Conservation (phyloP, 2,113 vertebrate species). For the Percina caprodes region DNA sequence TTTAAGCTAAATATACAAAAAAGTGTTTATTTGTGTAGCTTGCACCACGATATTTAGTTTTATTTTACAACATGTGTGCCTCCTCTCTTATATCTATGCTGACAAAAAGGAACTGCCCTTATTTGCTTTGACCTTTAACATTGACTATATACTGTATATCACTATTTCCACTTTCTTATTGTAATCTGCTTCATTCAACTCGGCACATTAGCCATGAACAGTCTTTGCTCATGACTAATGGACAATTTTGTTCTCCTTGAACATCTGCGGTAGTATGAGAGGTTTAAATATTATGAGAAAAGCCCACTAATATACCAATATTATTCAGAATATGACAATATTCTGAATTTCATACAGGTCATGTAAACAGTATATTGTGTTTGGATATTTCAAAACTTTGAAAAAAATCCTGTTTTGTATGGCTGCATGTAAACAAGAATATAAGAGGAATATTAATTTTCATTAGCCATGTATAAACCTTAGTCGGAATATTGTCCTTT, state of each 20-base stretch:
- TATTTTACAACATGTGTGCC: background rate
- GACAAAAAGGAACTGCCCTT: slow-evolving; percentile 5
- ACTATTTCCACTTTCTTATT: background rate
- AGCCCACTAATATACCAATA: background rate
- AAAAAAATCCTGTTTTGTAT: too few species aligned
- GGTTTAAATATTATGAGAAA: background rate
- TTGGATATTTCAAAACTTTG: too few species aligned
- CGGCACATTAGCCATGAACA: background rate
- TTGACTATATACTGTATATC: background rate
- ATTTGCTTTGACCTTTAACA: background rate
- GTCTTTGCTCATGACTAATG: too few species aligned
- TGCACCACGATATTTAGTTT: background rate
- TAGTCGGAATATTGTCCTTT: too few species aligned
- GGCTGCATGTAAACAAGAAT: too few species aligned
- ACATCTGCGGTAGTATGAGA: background rate
- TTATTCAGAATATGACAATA: too few species aligned
- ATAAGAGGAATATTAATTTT: too few species aligned
- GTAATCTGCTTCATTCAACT: background rate
- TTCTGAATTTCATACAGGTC: too few species aligned
- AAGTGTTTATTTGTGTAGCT: background rate
- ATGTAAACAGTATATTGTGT: too few species aligned
- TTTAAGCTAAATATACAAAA: too few species aligned
- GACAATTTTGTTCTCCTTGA: background rate
- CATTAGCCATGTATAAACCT: too few species aligned
- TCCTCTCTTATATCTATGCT: slow-evolving; percentile 28